phyloP scores from a whole-genome alignment of 2,113 vertebrate species.

The Sitta europaea region DNA sequence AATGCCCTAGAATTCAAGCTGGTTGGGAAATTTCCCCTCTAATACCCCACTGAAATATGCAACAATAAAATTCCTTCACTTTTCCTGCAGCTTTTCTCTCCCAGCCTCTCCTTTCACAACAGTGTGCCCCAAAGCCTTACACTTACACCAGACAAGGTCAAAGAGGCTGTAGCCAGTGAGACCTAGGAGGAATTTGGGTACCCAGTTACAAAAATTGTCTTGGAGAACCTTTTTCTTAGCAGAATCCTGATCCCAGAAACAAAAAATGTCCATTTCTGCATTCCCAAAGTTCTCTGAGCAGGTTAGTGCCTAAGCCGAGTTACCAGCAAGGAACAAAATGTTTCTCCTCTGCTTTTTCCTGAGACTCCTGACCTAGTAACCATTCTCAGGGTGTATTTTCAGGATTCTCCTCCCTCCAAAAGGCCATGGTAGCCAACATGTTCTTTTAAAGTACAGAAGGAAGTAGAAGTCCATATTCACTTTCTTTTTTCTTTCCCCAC shows the following conservation, averaged over 20 bases:
- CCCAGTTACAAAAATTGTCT: not conserved
- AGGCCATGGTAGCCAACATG: not conserved
- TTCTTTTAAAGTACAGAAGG: not conserved
- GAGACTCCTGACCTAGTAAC: not conserved
- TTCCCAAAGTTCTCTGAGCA: not conserved
- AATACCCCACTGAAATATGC: not conserved
- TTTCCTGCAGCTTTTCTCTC: not conserved
- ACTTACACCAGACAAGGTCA: not conserved
- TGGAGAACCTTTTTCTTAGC: not conserved
- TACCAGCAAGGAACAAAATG: not conserved
- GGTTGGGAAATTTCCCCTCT: not conserved
- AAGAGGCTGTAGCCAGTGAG: not conserved
- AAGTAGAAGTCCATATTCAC: not conserved
- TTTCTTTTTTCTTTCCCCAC: not conserved
- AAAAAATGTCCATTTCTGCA: not conserved
- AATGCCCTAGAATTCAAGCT: not conserved
- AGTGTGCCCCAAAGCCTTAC: not conserved
- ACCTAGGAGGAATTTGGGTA: not conserved
- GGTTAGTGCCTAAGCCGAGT: not conserved
- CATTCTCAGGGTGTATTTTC: not conserved
- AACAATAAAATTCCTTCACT: not conserved
- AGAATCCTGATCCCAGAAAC: not conserved
- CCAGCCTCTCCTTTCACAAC: not conserved
- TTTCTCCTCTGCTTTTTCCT: not conserved
- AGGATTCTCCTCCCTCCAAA: not conserved